A percentile compares a stretch with the other conserved stretches of the same genome.
Evolutionary conservation across 2,888 invertebrate species (phyloP).

Genomic region (Bellardia pandia): DNA sequence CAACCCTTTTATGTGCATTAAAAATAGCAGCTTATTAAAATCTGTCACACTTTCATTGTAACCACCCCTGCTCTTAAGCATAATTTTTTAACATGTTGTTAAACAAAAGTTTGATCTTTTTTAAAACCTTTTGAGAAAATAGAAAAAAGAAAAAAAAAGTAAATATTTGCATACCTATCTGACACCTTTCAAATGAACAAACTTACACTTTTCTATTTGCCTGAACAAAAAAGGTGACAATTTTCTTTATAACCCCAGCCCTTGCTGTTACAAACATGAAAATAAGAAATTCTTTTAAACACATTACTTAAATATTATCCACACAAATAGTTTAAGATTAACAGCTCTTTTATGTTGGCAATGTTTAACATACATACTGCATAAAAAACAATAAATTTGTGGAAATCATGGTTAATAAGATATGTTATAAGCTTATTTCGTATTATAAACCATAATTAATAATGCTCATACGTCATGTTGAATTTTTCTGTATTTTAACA

Average conservation of each 20-base stretch:
- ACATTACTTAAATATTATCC: not conserved
- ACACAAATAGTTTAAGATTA: conserved; percentile 1
- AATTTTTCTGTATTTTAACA: not conserved
- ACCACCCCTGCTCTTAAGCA: too few relatives aligned
- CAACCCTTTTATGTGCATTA: not conserved
- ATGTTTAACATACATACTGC: not conserved
- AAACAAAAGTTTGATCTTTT: not conserved
- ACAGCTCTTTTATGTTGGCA: not conserved
- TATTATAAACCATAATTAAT: not conserved
- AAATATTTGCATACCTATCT: not conserved
- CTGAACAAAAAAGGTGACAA: not conserved
- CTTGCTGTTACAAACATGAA: not conserved
- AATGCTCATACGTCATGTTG: conserved; percentile 11
- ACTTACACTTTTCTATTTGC: not conserved
- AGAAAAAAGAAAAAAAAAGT: not conserved
- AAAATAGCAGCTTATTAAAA: too few relatives aligned
- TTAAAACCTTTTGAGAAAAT: not conserved
- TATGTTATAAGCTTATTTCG: not conserved
- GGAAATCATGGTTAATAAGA: not conserved
- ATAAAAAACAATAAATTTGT: not conserved
- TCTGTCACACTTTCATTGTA: too few relatives aligned
- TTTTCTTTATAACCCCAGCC: not conserved
- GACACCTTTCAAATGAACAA: not conserved
- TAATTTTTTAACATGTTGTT: not conserved
- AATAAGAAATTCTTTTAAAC: not conserved